Base-by-base conservation (phyloP, 2,888 invertebrate genomes). In the Tuberolachnus salignus region DNA sequence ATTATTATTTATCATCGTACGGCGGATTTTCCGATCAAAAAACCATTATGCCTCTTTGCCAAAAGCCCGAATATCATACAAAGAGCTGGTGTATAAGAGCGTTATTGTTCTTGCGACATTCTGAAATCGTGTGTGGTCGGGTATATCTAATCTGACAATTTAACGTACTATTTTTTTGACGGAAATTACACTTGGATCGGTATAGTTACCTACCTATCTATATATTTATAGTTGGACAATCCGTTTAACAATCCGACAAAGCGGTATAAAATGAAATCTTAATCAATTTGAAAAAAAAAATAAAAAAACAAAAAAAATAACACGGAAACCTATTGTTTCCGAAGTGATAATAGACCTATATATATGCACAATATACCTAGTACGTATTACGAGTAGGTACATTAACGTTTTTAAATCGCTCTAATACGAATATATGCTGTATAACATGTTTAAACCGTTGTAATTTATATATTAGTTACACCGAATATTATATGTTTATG, bases 311-410 rank as follows among this genome's bases (percentile, higher is more conserved):
- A 53, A 53, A 53, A 64, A 21, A 21, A 44, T 44, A 64, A 64
- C 44, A 44, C 64, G 64, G 44, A 64, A 19, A 64, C 44, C 44
- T 44, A 64, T 64, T 64, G 64, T 64, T 64, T 64, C 3, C 19
- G 44, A 44, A 21, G 8, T 64, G 14, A 64, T 44, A 44, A 34
- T 9, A 6, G 44, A 14, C 44, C 21, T 64, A 14, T 8, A 10
- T 34, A 42, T 42, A n/a, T n/a, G n/a, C n/a, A n/a, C n/a, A n/a
- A n/a, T 10, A 13, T 11, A 42, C 16, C 16, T 26, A n/a, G n/a
- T n/a, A 59, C 6, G 34, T 34, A 3, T 34, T n/a, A n/a, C n/a
- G 6, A 34, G 34, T 34, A 34, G 34, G 34, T 34, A 34, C 34
- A 34, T 34, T 34, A 6, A 34, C 34, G 6, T 34, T 34, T 34